Evolutionary conservation across 1,140 invertebrate genomes (phyloP).

Genomic region (Stegodyphus mimosarum): DNA sequence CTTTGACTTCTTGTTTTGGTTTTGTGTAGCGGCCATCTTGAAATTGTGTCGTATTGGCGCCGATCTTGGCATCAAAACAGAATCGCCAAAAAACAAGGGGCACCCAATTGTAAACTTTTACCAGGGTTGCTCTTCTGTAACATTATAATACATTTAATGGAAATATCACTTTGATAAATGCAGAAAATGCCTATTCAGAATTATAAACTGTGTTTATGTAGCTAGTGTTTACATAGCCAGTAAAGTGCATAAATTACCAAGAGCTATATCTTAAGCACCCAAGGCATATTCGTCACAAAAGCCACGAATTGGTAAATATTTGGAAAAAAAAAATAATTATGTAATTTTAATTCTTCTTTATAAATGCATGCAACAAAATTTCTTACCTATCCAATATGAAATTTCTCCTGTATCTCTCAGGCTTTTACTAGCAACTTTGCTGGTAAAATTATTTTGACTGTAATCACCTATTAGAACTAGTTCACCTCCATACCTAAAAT

Average conservation of each 20-base stretch:
- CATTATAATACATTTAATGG: not conserved
- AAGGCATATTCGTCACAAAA: no score
- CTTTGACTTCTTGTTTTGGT: no score
- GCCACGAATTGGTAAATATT: no score
- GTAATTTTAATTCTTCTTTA: not conserved
- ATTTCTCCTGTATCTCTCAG: constrained; percentile 65
- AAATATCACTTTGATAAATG: not conserved
- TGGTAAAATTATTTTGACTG: constrained; percentile 90
- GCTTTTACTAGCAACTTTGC: constrained; percentile 75
- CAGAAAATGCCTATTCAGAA: not conserved
- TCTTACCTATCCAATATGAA: constrained; percentile 65
- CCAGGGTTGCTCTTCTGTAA: not conserved
- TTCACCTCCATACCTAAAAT: constrained; percentile 87
- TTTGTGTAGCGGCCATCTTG: no score
- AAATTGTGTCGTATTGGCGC: no score
- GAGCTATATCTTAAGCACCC: no score
- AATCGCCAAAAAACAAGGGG: no score
- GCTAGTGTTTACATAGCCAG: no score
- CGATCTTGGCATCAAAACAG: no score
- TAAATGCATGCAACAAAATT: not conserved
- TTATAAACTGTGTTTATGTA: no score
- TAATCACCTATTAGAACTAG: constrained; percentile 89
- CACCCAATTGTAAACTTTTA: no score
- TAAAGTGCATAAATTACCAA: no score
- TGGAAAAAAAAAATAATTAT: not conserved